phyloP scores from a whole-genome alignment of 2,888 invertebrate genomes.

The Drosophila picticornis region DNA sequence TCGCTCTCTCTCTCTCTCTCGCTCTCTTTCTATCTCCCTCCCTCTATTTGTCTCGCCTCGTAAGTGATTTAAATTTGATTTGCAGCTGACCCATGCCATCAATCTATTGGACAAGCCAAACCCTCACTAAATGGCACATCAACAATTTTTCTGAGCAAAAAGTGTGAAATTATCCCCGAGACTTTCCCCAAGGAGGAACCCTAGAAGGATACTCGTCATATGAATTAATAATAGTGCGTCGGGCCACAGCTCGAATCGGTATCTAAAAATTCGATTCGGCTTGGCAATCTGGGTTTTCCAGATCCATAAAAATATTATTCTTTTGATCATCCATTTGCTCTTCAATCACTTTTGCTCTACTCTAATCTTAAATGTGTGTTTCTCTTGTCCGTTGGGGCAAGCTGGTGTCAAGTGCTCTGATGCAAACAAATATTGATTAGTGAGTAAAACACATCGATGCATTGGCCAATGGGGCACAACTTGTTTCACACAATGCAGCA shows the following conservation, averaged over 20 bases:
- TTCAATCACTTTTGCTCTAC: not conserved
- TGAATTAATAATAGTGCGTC: not conserved
- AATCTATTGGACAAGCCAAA: not conserved
- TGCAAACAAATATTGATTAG: not conserved
- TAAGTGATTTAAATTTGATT: not conserved
- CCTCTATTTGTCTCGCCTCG: too few relatives aligned
- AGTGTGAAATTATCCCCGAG: not conserved
- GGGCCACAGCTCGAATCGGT: not conserved
- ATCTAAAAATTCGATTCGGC: too few relatives aligned
- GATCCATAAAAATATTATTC: not conserved
- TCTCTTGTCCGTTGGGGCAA: not conserved
- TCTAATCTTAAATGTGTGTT: not conserved
- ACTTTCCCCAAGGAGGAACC: not conserved
- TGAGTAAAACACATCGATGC: not conserved
- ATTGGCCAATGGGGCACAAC: not conserved
- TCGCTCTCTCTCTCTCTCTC: not conserved
- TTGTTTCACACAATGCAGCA: slow-evolving; percentile 1
- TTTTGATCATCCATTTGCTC: not conserved
- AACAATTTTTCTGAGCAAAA: not conserved
- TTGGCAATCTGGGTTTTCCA: not conserved
- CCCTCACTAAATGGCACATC: not conserved
- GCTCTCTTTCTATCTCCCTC: too few relatives aligned
- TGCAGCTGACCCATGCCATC: not conserved
- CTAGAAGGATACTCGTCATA: not conserved
- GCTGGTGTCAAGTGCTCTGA: not conserved